These are phyloP conservation scores for Xiphophorus hellerii DNA, from an alignment of 2,113 vertebrate genomes.

Conservation along the genomic window DNA sequence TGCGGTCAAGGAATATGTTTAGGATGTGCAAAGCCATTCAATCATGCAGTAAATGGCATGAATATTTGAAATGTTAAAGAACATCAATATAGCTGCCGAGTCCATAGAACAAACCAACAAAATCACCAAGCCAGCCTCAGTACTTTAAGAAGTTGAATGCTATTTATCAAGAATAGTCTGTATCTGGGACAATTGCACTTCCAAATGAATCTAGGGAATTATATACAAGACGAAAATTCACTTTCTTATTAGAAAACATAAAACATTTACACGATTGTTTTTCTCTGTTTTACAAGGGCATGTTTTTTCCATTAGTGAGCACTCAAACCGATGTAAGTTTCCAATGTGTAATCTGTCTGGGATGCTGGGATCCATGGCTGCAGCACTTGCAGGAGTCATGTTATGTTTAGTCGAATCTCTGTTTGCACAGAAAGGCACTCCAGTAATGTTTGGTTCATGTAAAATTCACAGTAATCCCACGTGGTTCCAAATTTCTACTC, in stretches of 20 bases:
- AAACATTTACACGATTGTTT: not conserved
- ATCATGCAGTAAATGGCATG: conserved; percentile 4
- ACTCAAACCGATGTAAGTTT: not conserved
- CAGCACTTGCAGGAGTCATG: conserved; percentile 6
- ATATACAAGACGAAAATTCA: not conserved
- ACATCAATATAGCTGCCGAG: conserved; percentile 41
- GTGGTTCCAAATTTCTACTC: conserved; percentile 13
- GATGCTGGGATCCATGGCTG: conserved; percentile 3
- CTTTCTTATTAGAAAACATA: not conserved
- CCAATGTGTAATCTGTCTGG: no score
- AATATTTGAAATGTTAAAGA: conserved; percentile 3
- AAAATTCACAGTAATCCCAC: conserved; percentile 56
- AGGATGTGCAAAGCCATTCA: conserved; percentile 1
- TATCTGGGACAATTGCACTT: not conserved
- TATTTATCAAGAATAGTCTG: not conserved
- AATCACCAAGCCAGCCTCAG: not conserved
- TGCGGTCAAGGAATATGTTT: not conserved
- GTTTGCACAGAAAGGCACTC: conserved; percentile 69
- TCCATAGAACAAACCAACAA: not conserved
- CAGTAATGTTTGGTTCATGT: conserved; percentile 54
- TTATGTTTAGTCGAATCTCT: conserved; percentile 22
- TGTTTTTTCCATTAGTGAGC: not conserved
- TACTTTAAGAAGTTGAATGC: not conserved
- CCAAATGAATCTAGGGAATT: not conserved
- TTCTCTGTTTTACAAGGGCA: not conserved